These are phyloP conservation scores for Coecobrya sp. DNA, from an alignment of 2,888 invertebrate genomes.

Conservation along the genomic window DNA sequence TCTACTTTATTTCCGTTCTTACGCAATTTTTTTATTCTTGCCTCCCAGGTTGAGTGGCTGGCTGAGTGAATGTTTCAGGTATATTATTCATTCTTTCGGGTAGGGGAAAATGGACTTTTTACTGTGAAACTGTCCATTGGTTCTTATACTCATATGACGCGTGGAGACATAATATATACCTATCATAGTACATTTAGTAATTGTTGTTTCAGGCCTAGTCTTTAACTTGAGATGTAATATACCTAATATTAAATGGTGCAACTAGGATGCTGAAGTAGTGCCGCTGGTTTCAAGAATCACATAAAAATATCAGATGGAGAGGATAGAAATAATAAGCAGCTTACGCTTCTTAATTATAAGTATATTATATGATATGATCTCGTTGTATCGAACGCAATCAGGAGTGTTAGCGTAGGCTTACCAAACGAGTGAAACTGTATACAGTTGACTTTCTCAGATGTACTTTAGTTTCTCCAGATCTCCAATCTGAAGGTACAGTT, in stretches of 20 bases:
- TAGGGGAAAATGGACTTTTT: background rate
- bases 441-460: background rate
- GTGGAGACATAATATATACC: background rate
- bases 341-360: too few species aligned
- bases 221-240: too few species aligned
- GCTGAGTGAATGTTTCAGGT: slow-evolving; percentile 45
- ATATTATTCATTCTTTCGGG: slow-evolving; percentile 64
- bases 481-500: background rate
- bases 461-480: background rate
- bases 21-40: background rate
- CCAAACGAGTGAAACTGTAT: background rate
- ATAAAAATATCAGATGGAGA: too few species aligned
- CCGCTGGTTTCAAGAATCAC: too few species aligned
- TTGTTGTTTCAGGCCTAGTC: too few species aligned
- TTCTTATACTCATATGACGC: background rate
- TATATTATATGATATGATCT: too few species aligned
- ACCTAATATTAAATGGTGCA: too few species aligned
- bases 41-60: background rate
- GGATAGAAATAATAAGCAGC: too few species aligned
- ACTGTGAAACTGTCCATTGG: too few species aligned
- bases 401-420: background rate
- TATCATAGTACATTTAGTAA: too few species aligned
- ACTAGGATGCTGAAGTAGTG: too few species aligned
- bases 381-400: too few species aligned
- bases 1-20: background rate